phyloP scores from a whole-genome alignment of 2,888 invertebrate species.

The Augiades crinisus region DNA sequence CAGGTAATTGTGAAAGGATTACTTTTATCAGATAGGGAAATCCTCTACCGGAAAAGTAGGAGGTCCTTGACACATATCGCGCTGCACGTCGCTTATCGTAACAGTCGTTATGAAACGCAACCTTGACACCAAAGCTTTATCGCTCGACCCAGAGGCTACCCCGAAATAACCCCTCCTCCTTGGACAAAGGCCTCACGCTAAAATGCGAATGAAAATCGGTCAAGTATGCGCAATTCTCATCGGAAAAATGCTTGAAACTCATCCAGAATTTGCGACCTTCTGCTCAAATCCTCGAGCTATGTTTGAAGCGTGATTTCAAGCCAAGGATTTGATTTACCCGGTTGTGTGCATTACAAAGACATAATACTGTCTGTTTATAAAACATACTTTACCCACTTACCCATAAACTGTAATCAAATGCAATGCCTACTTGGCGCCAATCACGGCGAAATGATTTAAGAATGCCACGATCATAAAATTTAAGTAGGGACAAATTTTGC shows the following conservation, averaged over 20 bases:
- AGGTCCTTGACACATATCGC: constrained; percentile 66
- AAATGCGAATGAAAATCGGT: constrained; percentile 65
- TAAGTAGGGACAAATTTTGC: constrained; percentile 2
- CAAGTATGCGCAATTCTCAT: constrained; percentile 58
- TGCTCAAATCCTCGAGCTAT: constrained; percentile 26
- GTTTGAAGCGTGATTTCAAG: constrained; percentile 2
- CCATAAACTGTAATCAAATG: constrained; percentile 54
- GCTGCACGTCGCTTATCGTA: constrained; percentile 45
- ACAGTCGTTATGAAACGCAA: constrained; percentile 60
- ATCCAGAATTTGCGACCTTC: constrained; percentile 55
- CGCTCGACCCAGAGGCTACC: constrained; percentile 71
- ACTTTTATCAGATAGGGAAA: constrained; percentile 40
- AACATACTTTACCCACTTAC: constrained; percentile 51
- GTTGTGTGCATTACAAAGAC: constrained; percentile 32
- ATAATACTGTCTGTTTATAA: constrained; percentile 55
- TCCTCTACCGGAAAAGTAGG: constrained; percentile 52
- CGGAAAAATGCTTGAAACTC: constrained; percentile 52
- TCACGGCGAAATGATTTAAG: constrained; percentile 8
- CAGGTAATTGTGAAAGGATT: constrained; percentile 35
- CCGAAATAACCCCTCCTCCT: constrained; percentile 62
- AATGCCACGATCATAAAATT: constrained; percentile 16
- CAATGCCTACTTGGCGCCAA: constrained; percentile 61
- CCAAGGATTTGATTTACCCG: constrained; percentile 21
- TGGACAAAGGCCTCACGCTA: constrained; percentile 59
- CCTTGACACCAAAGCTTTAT: constrained; percentile 79